A percentile compares a stretch with the other conserved stretches of the same genome.
These are phyloP conservation scores for human DNA, from an alignment of 2,113 vertebrate species.

Conservation along the genomic window DNA sequence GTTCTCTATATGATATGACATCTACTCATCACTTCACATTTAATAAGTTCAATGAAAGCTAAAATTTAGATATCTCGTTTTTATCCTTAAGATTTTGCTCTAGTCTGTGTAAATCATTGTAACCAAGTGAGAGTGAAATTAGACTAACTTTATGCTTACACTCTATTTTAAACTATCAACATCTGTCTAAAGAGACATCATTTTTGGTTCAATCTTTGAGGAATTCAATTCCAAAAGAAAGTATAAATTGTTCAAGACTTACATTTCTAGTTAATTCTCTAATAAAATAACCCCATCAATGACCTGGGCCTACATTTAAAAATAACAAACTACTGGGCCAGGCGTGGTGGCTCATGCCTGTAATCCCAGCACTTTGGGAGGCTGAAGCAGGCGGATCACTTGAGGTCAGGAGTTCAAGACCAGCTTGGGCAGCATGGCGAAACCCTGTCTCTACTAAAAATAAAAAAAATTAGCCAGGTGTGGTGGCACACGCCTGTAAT, in stretches of 20 bases:
- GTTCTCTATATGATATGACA: background rate
- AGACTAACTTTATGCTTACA: background rate
- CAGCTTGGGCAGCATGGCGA: no score
- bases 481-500: no score
- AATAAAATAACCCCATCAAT: background rate
- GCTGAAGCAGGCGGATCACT: no score
- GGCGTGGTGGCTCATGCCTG: no score
- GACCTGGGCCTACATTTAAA: background rate
- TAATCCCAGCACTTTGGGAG: no score
- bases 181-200: background rate
- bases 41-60: background rate
- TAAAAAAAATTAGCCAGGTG: no score
- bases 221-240: constrained; percentile 17
- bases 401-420: no score
- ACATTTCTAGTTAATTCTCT: constrained; percentile 22
- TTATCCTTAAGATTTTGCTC: background rate
- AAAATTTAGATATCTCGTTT: background rate
- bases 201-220: constrained; percentile 8
- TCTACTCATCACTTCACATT: background rate
- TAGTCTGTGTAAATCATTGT: background rate
- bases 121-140: background rate
- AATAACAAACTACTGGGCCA: background rate
- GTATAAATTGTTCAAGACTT: background rate
- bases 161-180: background rate
- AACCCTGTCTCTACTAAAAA: no score